These are phyloP conservation scores for Fulmarus glacialis DNA, from an alignment of 2,113 vertebrate species.

Conservation along the genomic window DNA sequence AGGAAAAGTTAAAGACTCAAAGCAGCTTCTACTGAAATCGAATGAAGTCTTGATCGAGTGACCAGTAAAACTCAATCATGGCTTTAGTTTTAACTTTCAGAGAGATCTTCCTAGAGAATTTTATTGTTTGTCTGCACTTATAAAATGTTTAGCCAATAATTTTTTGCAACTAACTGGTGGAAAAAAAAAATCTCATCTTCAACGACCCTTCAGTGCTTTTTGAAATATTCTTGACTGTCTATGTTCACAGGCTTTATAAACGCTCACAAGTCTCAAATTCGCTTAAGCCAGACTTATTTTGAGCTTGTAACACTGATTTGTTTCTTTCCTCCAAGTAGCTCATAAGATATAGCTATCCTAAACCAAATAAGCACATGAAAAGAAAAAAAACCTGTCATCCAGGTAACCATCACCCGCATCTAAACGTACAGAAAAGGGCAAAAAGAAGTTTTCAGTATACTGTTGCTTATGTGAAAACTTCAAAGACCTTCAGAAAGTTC, in stretches of 20 bases:
- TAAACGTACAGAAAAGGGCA: neutral
- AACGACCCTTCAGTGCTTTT: neutral
- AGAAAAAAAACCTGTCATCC: neutral
- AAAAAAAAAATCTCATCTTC: neutral
- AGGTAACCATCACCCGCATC: neutral
- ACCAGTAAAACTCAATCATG: neutral
- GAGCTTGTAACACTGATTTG: neutral
- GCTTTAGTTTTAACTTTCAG: neutral
- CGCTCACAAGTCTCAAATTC: neutral
- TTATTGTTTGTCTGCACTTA: neutral
- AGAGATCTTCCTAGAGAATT: neutral
- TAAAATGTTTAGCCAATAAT: neutral
- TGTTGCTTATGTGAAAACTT: neutral
- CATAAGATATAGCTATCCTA: neutral
- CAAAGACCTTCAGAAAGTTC: neutral
- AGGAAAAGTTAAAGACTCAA: neutral
- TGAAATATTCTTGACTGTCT: neutral
- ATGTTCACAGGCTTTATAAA: neutral
- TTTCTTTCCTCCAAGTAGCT: neutral
- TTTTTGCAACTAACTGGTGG: neutral
- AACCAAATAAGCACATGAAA: neutral
- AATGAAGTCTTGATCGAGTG: neutral
- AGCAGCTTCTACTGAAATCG: neutral
- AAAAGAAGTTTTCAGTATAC: neutral
- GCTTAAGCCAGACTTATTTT: neutral